Evolutionary conservation across 64 coral and sea anemone genomes (phyloP).

Genomic region (Exaiptasia diaphana): DNA sequence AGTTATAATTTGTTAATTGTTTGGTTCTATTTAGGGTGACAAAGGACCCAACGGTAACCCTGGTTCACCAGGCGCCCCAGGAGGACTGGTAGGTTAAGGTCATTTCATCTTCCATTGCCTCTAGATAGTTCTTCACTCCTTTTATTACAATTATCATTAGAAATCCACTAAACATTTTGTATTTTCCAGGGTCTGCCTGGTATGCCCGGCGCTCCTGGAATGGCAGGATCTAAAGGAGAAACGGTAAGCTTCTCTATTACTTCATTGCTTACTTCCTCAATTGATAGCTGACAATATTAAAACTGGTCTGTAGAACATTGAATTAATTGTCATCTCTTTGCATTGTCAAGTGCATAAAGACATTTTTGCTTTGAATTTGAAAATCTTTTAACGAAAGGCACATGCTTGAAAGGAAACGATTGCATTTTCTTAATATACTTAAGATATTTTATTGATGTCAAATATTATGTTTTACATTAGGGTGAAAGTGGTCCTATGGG

Average conservation of each 20-base stretch:
- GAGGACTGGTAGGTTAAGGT: neutral
- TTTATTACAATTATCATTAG: neutral
- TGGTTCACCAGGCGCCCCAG: neutral
- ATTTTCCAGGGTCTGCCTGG: slow-evolving; percentile 40
- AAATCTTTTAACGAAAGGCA: too few species aligned
- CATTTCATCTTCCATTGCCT: neutral
- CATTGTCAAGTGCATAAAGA: too few species aligned
- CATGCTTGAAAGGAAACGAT: too few species aligned
- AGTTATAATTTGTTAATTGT: neutral
- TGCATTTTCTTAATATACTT: too few species aligned
- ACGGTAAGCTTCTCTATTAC: too few species aligned
- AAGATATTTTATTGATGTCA: too few species aligned
- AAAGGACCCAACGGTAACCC: slow-evolving; percentile 17
- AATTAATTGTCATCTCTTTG: too few species aligned
- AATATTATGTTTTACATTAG: neutral
- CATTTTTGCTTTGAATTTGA: too few species aligned
- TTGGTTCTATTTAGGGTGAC: neutral
- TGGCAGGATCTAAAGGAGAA: slow-evolving; percentile 33
- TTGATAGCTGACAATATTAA: too few species aligned
- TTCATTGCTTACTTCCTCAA: too few species aligned
- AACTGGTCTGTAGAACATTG: too few species aligned
- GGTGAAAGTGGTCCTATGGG: slow-evolving; percentile 6
- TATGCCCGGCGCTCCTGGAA: slow-evolving; percentile 25
- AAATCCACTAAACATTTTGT: neutral
- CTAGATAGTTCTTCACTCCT: neutral